A percentile compares a stretch with the other conserved stretches of the same genome.
phyloP scores from a whole-genome alignment of 2,797 vertebrate species.

The Enteromius radiatus region DNA sequence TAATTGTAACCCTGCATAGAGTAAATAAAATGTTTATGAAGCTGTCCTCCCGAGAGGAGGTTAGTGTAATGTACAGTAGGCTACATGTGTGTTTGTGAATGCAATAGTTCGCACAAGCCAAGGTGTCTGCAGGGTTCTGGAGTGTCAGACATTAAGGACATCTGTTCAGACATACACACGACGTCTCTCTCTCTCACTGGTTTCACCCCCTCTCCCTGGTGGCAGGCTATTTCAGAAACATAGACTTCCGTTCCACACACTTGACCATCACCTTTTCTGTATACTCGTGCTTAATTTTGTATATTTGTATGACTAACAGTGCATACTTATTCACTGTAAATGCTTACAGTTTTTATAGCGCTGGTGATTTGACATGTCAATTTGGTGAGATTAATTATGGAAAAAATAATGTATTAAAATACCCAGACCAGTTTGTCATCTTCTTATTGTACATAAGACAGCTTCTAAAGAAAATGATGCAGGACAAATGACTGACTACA shows the following conservation, averaged over 20 bases:
- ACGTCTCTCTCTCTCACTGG: conserved; percentile 50
- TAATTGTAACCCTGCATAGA: conserved; percentile 10
- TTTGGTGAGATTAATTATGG: not conserved
- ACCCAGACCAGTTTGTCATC: not conserved
- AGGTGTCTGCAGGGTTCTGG: conserved; percentile 62
- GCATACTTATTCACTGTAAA: not conserved
- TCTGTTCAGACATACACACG: conserved; percentile 60
- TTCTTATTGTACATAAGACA: not conserved
- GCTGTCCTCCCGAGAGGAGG: conserved; percentile 19
- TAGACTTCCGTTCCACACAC: conserved; percentile 37
- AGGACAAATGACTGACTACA: not conserved
- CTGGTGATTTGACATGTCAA: not conserved
- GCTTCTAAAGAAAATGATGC: not conserved
- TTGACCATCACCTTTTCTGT: conserved; percentile 33
- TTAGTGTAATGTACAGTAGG: conserved; percentile 18
- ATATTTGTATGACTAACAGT: not conserved
- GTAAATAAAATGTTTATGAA: conserved; percentile 29
- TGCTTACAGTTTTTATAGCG: not conserved
- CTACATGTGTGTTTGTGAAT: conserved; percentile 16
- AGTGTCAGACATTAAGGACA: conserved; percentile 66
- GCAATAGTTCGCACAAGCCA: conserved; percentile 36
- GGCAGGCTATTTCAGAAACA: conserved; percentile 59
- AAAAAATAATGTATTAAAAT: not conserved
- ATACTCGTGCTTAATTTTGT: not conserved
- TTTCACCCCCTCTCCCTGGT: conserved; percentile 52